Conservation (phyloP, 2,113 vertebrate genomes). For the Neolamprologus fasciatus region DNA sequence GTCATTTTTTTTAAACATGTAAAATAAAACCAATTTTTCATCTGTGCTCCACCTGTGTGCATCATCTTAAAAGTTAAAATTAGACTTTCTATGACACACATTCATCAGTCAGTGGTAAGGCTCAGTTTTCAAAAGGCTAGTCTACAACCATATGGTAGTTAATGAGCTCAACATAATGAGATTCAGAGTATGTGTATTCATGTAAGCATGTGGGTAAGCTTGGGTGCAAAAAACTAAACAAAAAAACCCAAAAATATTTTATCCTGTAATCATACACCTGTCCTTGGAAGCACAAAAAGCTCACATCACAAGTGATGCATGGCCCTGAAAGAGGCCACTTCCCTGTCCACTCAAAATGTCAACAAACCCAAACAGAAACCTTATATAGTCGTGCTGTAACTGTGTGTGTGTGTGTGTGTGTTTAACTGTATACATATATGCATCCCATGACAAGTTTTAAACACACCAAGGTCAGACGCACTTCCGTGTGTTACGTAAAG, state of each 20-base stretch:
- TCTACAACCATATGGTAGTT: neutral
- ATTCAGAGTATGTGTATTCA: neutral
- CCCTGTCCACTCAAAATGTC: conserved; percentile 22
- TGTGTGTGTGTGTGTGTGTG: neutral
- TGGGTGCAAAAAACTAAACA: neutral
- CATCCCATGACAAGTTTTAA: neutral
- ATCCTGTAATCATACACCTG: conserved; percentile 45
- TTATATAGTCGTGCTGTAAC: neutral
- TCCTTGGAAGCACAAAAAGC: conserved; percentile 32
- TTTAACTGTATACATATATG: neutral
- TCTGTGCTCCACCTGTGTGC: neutral
- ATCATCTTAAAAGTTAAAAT: conserved; percentile 20
- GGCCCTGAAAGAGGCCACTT: conserved; percentile 33
- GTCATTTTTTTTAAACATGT: neutral
- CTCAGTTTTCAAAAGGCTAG: neutral
- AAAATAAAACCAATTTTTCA: neutral
- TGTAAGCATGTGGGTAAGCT: neutral
- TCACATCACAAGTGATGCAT: conserved; percentile 26
- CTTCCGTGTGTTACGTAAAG: neutral
- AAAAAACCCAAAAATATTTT: neutral
- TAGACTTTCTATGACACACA: neutral
- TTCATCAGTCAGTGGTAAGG: neutral
- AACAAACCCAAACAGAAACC: conserved; percentile 33
- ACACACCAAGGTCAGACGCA: neutral
- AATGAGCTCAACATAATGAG: neutral